Percentiles rank a stretch among this genome's conserved stretches.
Conservation (phyloP, 2,797 vertebrate species). For the Catamblyrhynchus diadema region DNA sequence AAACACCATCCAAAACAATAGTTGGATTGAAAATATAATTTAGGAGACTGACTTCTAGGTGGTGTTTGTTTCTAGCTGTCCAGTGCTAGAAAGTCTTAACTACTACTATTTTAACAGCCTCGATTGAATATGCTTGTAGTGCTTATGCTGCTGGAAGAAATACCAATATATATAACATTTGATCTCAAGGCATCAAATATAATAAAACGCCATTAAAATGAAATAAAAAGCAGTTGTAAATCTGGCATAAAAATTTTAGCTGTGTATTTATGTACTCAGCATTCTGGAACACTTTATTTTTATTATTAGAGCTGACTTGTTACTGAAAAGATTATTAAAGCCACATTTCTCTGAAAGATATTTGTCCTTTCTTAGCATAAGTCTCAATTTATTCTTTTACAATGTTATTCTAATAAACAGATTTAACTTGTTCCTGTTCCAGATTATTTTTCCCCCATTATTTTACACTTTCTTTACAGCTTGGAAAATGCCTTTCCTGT, state of each 20-base stretch:
- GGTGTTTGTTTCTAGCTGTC: neutral
- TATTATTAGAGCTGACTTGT: neutral
- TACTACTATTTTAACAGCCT: neutral
- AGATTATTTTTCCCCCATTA: neutral
- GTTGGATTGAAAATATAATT: neutral
- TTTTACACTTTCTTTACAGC: neutral
- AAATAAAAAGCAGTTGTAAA: neutral
- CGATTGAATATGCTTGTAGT: neutral
- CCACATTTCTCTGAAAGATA: neutral
- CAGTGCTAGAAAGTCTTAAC: neutral
- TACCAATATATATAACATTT: neutral
- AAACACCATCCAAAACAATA: neutral
- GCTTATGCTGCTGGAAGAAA: neutral
- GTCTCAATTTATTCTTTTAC: neutral
- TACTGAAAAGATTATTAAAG: conserved; percentile 26
- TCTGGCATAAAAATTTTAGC: neutral
- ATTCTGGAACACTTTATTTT: neutral
- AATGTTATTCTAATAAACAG: neutral
- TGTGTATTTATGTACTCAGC: neutral
- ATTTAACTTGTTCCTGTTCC: neutral
- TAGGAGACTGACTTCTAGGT: neutral
- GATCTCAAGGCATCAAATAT: neutral
- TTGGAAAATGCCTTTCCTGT: neutral
- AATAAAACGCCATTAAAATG: neutral
- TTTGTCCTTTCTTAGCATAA: neutral